Evolutionary conservation across 2,113 vertebrate species (phyloP).

Genomic region (Craseonycteris thonglongyai): DNA sequence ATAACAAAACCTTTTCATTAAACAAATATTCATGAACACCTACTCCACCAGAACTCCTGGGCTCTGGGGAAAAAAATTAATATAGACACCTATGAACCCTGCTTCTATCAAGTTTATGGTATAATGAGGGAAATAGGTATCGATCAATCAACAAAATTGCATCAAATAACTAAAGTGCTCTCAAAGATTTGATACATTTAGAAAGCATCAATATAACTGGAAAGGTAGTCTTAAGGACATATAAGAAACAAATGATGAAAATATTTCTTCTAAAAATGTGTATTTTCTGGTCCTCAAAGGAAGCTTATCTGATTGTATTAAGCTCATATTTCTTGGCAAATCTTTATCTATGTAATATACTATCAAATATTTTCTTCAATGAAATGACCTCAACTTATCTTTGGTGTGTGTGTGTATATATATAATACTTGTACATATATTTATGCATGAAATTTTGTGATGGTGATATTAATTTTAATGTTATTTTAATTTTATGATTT

Average conservation of each 20-base stretch:
- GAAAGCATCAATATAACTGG: neutral
- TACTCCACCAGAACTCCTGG: neutral
- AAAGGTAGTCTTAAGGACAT: neutral
- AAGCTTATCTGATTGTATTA: neutral
- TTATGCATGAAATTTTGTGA: neutral
- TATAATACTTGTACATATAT: neutral
- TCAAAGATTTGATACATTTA: neutral
- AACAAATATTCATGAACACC: neutral
- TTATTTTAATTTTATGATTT: neutral
- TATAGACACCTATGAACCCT: neutral
- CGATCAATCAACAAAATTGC: neutral
- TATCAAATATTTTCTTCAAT: neutral
- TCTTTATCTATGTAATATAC: neutral
- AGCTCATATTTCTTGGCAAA: neutral
- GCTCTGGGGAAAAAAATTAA: neutral
- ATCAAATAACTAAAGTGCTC: neutral
- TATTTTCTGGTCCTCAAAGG: neutral
- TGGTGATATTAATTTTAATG: neutral
- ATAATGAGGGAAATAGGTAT: neutral
- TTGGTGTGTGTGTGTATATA: no score
- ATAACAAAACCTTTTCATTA: neutral
- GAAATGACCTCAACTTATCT: neutral
- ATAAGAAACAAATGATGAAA: neutral
- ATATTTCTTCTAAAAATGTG: neutral
- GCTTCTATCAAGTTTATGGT: neutral